Evolutionary conservation across 2,113 vertebrate species (phyloP), one percentile per base, ranked within the genome.

Genomic region (Xiphorhynchus elegans): DNA sequence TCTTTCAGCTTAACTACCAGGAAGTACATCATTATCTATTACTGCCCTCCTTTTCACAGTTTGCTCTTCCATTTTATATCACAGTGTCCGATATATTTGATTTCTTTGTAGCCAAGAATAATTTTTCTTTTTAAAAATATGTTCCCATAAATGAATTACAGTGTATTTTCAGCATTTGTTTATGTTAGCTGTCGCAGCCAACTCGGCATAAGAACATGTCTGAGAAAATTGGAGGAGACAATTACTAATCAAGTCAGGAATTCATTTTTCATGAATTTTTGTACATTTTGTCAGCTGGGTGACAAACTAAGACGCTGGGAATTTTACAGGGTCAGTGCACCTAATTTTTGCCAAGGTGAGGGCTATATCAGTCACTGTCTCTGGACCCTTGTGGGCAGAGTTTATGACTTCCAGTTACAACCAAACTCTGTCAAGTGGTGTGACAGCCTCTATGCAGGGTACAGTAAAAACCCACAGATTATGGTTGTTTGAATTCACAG

Each of bases 1-100:
- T 58, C 25, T 67, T 70, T 81, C 60, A 87, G 52, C 25, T 69
- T 89, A 52, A 33, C 44, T 91, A 84, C 26, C 62, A 93, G 62
- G 53, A 93, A 91, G 18, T n/a, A 39, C 19, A 39, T 35, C 26
- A 23, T 20, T 50, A 62, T n/a, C 47, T 66, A 29, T 47, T 52
- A 90, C 70, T 24, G 50, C 16, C 25, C 18, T 8, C 1, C 2
- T 29, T 82, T 91, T 75, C 29, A 85, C 31, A 68, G 24, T 62
- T 89, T 44, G 21, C 26, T 59, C 35, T 91, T 87, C 35, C 19
- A 2, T 68, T 58, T 52, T 82, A 14, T 63, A 67, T 58, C 39
- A 72, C 42, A 29, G 10, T 39, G 52, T n/a, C 59, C 74, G 50
- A 80, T 40, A 44, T 29, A 67, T 84, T 84, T 82, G 44, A 47